Evolutionary conservation across 2,113 vertebrate species (phyloP), one percentile per base, ranked within the genome.

Genomic region (Sapajus apella): DNA sequence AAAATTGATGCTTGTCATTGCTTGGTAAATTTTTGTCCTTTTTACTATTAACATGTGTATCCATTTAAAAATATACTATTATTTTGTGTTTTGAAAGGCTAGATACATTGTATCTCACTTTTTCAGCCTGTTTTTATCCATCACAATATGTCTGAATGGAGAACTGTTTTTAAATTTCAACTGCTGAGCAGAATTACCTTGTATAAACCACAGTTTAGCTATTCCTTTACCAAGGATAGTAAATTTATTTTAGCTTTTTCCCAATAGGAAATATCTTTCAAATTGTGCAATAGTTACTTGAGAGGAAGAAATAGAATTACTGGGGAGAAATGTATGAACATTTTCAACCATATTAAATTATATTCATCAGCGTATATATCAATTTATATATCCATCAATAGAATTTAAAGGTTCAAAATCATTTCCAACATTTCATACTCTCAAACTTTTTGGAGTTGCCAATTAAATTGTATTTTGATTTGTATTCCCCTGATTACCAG

Each of bases 281-380:
- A 72, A 77, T 45, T 82, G 47, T 70, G n/a, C 10, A 76, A 68
- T 9, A 58, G 55, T 88, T 96, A 37, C 50, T 77, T 58, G 61
- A 82, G 21, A 61, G 21, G 61, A 9, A 82, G 35, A 91, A 86
- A 82, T 68, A 35, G 47, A 83, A 83, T 58, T 87, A 68, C 56
- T 87, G 68, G 35, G 45, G 91, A 58, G 70, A 61, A 76, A 40
- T 27, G 2, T 94, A 52, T 70, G 77, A 88, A 77, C 21, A 94
- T 45, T 83, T 94, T 37, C 18, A 84, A 94, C 43, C 56, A n/a
- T 83, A 84, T 84, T 76, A 77, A 96, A 84, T 68, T 61, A 84
- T 50, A 76, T 12, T 88, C 30, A 91, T 88, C n/a, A 37, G 30
- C 25, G 13, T 47, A 66, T 73, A 43, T 89, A 45, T 95, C 23